phyloP scores from a whole-genome alignment of 2,888 invertebrate genomes.

The Hyppa rectilinea region DNA sequence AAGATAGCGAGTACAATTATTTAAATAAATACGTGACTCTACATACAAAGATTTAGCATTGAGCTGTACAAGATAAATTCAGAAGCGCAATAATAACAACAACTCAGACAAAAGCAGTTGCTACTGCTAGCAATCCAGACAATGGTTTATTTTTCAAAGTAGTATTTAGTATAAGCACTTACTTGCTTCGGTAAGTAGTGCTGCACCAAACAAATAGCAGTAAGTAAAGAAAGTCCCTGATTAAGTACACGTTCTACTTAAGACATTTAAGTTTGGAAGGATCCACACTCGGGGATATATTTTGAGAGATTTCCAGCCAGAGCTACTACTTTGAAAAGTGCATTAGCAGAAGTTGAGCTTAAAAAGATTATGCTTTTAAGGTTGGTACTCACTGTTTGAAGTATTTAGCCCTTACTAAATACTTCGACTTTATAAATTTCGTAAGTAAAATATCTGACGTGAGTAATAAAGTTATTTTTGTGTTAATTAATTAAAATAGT shows the following conservation, averaged over 20 bases:
- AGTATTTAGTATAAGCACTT: conserved; percentile 54
- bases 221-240: conserved; percentile 58
- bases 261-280: conserved; percentile 50
- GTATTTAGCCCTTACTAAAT: neutral
- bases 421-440: neutral
- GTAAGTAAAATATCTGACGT: neutral
- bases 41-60: neutral
- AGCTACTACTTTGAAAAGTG: conserved; percentile 25
- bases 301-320: conserved; percentile 42
- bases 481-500: neutral
- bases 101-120: conserved; percentile 28
- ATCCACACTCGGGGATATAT: conserved; percentile 35
- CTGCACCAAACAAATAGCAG: conserved; percentile 55
- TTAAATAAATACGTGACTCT: neutral
- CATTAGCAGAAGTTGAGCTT: conserved; percentile 18
- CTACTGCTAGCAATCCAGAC: conserved; percentile 44
- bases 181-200: conserved; percentile 34
- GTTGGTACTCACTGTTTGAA: neutral
- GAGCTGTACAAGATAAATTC: conserved; percentile 2
- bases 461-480: neutral
- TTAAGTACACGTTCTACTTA: conserved; percentile 64
- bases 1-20: neutral
- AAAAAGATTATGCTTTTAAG: conserved; percentile 1
- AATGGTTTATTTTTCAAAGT: conserved; percentile 55
- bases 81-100: conserved; percentile 21